Percentiles rank a stretch among this genome's conserved stretches.
phyloP scores from a whole-genome alignment of 2,888 invertebrate genomes.

The Clitarchus hookeri region DNA sequence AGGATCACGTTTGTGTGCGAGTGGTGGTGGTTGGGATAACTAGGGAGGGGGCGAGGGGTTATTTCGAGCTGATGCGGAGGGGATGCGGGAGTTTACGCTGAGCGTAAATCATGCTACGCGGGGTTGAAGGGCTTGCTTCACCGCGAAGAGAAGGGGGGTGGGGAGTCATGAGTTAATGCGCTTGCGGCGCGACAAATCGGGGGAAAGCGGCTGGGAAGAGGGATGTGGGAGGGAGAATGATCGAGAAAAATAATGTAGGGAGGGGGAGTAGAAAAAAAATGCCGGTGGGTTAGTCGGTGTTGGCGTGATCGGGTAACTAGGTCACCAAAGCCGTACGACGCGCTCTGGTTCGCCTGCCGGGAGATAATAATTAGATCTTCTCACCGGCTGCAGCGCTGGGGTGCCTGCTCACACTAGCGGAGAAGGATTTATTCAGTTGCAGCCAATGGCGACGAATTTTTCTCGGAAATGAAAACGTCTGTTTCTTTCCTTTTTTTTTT shows the following conservation, averaged over 20 bases:
- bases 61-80: too few species aligned
- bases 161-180: not conserved
- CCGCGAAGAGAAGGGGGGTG: not conserved
- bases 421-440: too few species aligned
- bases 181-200: not conserved
- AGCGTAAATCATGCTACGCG: not conserved
- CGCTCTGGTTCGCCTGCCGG: not conserved
- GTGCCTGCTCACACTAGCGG: too few species aligned
- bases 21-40: too few species aligned
- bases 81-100: not conserved
- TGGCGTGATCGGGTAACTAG: not conserved
- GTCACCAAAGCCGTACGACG: not conserved
- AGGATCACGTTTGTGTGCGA: too few species aligned
- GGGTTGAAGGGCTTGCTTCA: not conserved
- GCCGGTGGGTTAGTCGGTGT: not conserved
- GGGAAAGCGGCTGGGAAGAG: not conserved
- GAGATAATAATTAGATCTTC: too few species aligned
- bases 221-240: too few species aligned
- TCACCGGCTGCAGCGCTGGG: too few species aligned
- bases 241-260: not conserved
- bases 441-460: too few species aligned
- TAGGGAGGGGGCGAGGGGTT: not conserved
- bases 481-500: too few species aligned
- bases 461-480: too few species aligned
- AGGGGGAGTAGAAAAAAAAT: not conserved